These are phyloP conservation scores for Campylomormyrus numenius DNA, from an alignment of 2,113 vertebrate species.

Conservation along the genomic window DNA sequence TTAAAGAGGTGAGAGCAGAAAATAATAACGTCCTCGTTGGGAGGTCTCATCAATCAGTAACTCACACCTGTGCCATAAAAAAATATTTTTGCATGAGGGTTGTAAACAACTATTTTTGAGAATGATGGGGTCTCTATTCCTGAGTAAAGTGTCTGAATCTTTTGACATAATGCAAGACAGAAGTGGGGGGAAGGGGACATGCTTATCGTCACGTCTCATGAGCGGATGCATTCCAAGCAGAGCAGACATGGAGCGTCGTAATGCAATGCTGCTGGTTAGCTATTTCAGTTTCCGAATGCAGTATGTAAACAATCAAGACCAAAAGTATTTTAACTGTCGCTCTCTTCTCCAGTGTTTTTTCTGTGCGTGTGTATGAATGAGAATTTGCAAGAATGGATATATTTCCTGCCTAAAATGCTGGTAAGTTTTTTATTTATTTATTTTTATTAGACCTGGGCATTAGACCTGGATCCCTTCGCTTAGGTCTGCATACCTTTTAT, in stretches of 20 bases:
- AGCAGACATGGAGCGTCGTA: not conserved
- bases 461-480: not conserved
- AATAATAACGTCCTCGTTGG: not conserved
- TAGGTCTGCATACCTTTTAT: not conserved
- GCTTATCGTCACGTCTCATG: not conserved
- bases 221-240: not conserved
- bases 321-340: not conserved
- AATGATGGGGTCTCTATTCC: not conserved
- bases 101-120: not conserved
- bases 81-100: not conserved
- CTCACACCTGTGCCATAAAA: not conserved
- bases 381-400: not conserved
- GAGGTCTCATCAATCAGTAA: not conserved
- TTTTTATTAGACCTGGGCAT: not conserved
- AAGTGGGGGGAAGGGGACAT: not conserved
- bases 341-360: not conserved
- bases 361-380: not conserved
- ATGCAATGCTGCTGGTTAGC: not conserved
- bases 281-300: not conserved
- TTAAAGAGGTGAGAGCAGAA: not conserved
- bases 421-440: not conserved
- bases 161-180: not conserved
- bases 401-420: not conserved
- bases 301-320: conserved; percentile 8
- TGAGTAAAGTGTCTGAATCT: not conserved